Conservation (phyloP, 2,888 invertebrate genomes). For the Apotomis turbidana region DNA sequence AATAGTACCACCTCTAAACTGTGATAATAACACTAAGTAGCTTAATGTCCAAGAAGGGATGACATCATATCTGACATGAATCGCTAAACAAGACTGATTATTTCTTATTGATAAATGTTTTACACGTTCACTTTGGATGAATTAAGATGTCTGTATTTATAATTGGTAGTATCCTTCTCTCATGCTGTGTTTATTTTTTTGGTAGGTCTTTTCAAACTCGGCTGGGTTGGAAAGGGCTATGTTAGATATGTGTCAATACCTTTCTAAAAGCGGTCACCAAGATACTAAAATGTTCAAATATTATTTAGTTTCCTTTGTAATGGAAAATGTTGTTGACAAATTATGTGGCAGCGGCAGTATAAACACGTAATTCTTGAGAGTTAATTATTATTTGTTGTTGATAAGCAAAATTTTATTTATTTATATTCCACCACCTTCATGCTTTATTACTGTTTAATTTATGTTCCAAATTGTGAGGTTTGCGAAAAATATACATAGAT, state of each 20-base stretch:
- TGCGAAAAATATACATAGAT: constrained; percentile 83
- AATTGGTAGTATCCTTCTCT: constrained; percentile 70
- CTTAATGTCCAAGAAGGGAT: constrained; percentile 84
- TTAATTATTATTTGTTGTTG: constrained; percentile 77
- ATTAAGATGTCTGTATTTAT: constrained; percentile 81
- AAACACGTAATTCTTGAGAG: constrained; percentile 66
- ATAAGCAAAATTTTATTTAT: constrained; percentile 83
- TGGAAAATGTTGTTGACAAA: constrained; percentile 82
- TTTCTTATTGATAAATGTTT: constrained; percentile 84
- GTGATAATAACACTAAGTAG: constrained; percentile 85
- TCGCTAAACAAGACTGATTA: constrained; percentile 82
- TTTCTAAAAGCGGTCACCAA: constrained; percentile 80
- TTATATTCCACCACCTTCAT: constrained; percentile 71
- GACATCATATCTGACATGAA: constrained; percentile 85
- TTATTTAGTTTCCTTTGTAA: constrained; percentile 76
- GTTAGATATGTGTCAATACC: constrained; percentile 84
- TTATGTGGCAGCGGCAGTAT: constrained; percentile 79
- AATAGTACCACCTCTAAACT: constrained; percentile 85
- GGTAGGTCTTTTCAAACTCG: constrained; percentile 40
- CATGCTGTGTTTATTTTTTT: constrained; percentile 70
- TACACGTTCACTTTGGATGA: constrained; percentile 82
- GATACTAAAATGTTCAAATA: constrained; percentile 70
- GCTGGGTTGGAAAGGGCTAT: constrained; percentile 54
- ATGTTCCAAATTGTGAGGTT: constrained; percentile 73
- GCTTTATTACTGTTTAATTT: constrained; percentile 74